Conservation (phyloP, 2,888 invertebrate genomes). For the Sipunculus nudus region DNA sequence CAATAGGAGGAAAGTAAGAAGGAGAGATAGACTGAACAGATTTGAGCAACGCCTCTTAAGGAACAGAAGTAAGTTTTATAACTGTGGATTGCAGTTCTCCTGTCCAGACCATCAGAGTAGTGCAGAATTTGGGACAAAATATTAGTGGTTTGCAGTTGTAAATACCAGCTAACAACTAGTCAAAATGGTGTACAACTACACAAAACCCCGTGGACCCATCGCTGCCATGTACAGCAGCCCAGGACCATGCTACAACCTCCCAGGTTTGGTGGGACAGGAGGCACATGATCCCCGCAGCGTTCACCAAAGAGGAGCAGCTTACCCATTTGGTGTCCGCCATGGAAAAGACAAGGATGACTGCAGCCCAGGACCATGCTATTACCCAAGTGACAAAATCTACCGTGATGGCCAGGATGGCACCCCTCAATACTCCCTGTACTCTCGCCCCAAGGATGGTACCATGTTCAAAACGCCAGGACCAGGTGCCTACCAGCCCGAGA, state of each 20-base stretch:
- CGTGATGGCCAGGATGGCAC: slow-evolving; percentile 58
- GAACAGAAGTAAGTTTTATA: no score
- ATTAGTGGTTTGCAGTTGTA: no score
- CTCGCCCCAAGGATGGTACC: slow-evolving; percentile 46
- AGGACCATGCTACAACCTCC: slow-evolving; percentile 50
- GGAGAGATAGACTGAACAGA: no score
- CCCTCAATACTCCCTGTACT: slow-evolving; percentile 60
- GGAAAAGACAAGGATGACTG: slow-evolving; percentile 35
- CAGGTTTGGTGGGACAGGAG: slow-evolving; percentile 44
- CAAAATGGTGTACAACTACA: slow-evolving; percentile 47
- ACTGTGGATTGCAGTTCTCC: no score
- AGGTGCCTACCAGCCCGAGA: slow-evolving; percentile 61
- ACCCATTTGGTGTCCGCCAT: slow-evolving; percentile 43
- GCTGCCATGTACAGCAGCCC: slow-evolving; percentile 52
- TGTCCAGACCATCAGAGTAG: no score
- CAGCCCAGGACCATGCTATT: slow-evolving; percentile 38
- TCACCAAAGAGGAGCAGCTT: slow-evolving; percentile 44
- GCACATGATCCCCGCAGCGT: slow-evolving; percentile 48
- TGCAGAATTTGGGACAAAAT: no score
- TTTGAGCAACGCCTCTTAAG: no score
- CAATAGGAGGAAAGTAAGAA: no score
- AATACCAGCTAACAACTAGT: no score
- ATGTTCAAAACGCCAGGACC: slow-evolving; percentile 62
- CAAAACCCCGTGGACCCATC: slow-evolving; percentile 48
- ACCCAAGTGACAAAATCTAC: slow-evolving; percentile 40